A percentile compares a stretch with the other conserved stretches of the same genome.
phyloP scores from a whole-genome alignment of 2,113 vertebrate species.

The Clarias macrocephalus region DNA sequence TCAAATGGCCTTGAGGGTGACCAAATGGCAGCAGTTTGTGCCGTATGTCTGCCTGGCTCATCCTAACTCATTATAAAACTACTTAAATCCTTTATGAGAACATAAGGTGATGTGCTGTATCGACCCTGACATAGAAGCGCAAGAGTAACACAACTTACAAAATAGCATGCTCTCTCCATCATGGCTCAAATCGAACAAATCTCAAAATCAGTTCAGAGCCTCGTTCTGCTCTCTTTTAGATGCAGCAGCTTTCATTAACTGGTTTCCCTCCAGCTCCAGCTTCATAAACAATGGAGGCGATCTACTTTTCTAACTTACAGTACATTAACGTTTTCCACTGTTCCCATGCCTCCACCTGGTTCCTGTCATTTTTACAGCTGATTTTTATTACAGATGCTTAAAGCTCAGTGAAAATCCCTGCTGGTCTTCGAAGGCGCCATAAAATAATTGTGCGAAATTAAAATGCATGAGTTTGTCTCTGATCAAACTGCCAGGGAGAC shows the following conservation, averaged over 20 bases:
- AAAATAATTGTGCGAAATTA: neutral
- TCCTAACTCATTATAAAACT: neutral
- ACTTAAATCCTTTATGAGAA: neutral
- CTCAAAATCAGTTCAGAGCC: neutral
- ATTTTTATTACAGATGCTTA: slow-evolving; percentile 1
- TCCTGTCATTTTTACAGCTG: slow-evolving; percentile 1
- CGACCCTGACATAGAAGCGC: neutral
- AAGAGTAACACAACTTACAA: neutral
- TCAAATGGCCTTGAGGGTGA: neutral
- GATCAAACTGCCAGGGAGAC: neutral
- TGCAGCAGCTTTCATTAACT: neutral
- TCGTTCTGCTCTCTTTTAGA: neutral
- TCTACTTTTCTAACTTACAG: neutral
- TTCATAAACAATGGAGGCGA: neutral
- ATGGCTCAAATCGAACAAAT: neutral
- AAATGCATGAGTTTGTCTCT: neutral
- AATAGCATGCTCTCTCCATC: neutral
- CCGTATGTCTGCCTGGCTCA: neutral
- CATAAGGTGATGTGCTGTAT: neutral
- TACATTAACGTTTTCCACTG: neutral
- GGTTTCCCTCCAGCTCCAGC: no score
- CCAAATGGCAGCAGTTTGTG: neutral
- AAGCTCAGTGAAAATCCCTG: neutral
- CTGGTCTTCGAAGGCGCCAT: slow-evolving; percentile 2
- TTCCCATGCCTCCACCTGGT: neutral